A percentile compares a stretch with the other conserved stretches of the same genome.
Evolutionary conservation across 2,888 invertebrate species (phyloP).

Genomic region (Diloba caeruleocephala): DNA sequence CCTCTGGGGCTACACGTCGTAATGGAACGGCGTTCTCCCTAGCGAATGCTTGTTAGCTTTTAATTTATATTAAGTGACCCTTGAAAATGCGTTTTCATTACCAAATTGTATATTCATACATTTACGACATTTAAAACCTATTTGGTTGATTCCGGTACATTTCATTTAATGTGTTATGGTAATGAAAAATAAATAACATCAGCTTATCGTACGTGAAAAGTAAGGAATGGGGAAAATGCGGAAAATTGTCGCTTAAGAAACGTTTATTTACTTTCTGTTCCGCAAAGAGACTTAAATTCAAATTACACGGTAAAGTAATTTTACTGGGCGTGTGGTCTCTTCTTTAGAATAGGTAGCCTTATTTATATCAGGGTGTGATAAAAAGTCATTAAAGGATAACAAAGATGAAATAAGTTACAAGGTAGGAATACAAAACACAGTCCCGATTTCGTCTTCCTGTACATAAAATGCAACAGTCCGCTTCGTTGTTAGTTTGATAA

Average conservation of each 20-base stretch:
- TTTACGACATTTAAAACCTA: constrained; percentile 10
- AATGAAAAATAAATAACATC: constrained; percentile 40
- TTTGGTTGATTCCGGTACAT: constrained; percentile 20
- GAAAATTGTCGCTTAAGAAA: constrained; percentile 1
- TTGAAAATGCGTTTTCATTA: constrained; percentile 46
- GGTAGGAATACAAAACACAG: no score
- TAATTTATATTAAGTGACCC: constrained; percentile 66
- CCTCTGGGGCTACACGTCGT: constrained; percentile 47
- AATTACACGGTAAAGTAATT: neutral
- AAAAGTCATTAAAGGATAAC: no score
- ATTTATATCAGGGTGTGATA: no score
- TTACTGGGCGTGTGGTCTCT: no score
- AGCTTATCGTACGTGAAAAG: constrained; percentile 2
- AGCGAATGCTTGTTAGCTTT: constrained; percentile 62
- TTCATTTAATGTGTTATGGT: constrained; percentile 26
- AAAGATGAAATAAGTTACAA: no score
- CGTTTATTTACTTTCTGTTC: constrained; percentile 24
- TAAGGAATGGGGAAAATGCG: constrained; percentile 1
- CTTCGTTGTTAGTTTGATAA: no score
- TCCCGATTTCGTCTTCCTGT: no score
- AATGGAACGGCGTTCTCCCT: constrained; percentile 59
- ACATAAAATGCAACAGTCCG: no score
- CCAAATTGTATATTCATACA: constrained; percentile 33
- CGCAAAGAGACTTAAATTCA: neutral
- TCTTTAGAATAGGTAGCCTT: no score